Base-by-base conservation (phyloP, 2,888 invertebrate genomes). In the Drosophila prolongata region DNA sequence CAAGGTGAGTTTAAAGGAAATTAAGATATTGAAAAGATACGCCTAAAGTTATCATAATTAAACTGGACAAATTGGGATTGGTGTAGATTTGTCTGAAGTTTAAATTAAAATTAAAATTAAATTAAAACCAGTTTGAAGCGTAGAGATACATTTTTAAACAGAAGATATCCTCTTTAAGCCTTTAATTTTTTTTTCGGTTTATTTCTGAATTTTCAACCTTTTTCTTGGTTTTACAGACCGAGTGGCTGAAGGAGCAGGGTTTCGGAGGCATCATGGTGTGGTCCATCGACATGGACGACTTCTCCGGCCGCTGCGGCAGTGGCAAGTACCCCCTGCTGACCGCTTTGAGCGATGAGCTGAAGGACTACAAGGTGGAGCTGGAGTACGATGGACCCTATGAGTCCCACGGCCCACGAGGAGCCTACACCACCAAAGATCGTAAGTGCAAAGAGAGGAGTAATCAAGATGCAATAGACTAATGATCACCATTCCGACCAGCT, bases 221-320 rank as follows among this genome's bases (percentile, higher is more conserved):
- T 8, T 19, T 4, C 3, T 13, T 11, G 2, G n/a, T 9, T 9
- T 1, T 1, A 14, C 90, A 98, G 97, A 97, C 97, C 95, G 95
- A 96, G 66, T 98, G 98, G 98, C 93, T 98, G 67, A 97, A 97
- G 91, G 97, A 97, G 90, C 97, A 97, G 94, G 98, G 97, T 30
- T 97, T 97, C 77, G 98, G 98, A 43, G 98, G 98, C 19, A 97
- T 98, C 62, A 98, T 98, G 97, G 96, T 98, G 54, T 98, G 98
- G 98, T 98, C 98, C 0, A 94, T 98, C 30, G 98, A 98, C 89
- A 92, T 98, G 97, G 98, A 98, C 89, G 98, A 98, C 92, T 98
- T 98, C 93, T 94, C 95, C 75, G 98, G 98, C 10, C 95, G 95
- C 10, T 98, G 98, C 88, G 98, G 98, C 10, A 95, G 96, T 58